These are phyloP conservation scores for Rachycentron canadum DNA, from an alignment of 2,797 vertebrate genomes.

Conservation along the genomic window DNA sequence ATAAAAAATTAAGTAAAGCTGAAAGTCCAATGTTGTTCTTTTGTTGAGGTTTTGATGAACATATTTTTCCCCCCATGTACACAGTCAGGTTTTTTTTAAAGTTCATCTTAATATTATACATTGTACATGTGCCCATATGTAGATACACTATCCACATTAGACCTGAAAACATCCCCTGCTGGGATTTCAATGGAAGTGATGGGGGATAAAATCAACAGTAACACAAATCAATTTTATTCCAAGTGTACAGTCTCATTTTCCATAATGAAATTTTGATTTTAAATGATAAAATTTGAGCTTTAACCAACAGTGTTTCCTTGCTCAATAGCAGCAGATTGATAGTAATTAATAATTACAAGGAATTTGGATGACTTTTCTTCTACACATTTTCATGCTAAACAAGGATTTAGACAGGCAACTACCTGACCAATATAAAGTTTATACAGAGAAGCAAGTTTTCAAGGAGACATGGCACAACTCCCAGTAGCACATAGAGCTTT, in stretches of 20 bases:
- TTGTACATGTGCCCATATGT: no score
- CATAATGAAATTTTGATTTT: not conserved
- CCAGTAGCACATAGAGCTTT: not conserved
- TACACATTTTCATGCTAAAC: no score
- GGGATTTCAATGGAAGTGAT: not conserved
- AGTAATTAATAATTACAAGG: no score
- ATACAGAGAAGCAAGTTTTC: no score
- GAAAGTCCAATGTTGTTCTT: not conserved
- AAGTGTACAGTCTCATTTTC: no score
- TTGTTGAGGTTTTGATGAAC: not conserved
- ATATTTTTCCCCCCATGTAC: no score
- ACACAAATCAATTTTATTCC: not conserved
- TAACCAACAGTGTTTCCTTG: no score
- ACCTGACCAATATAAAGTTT: not conserved
- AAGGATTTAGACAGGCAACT: no score
- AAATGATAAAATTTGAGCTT: not conserved
- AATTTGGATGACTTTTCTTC: no score
- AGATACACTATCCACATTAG: not conserved
- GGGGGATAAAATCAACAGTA: not conserved
- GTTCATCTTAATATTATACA: not conserved
- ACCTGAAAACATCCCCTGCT: not conserved
- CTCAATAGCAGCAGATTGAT: no score
- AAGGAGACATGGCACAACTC: not conserved
- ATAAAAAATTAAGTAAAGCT: not conserved
- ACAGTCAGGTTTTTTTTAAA: not conserved